Evolutionary conservation across 2,888 invertebrate genomes (phyloP).

Genomic region (Ypsolopha sequella): DNA sequence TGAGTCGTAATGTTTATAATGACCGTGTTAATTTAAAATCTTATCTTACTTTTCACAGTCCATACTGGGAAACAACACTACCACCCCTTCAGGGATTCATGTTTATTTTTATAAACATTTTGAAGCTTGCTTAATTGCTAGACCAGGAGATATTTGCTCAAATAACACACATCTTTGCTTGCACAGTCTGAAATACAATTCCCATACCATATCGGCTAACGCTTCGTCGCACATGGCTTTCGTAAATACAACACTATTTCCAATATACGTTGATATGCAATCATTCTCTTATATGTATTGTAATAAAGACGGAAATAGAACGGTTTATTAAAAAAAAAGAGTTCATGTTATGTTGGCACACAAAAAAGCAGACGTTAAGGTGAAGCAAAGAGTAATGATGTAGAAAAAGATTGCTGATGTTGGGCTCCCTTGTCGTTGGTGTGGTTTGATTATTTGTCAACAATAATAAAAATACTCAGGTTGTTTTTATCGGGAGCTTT

Average conservation of each 20-base stretch:
- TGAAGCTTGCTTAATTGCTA: too few relatives aligned
- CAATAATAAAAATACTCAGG: neutral
- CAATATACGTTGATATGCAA: neutral
- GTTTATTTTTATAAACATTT: too few relatives aligned
- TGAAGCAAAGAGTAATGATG: neutral
- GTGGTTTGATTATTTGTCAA: neutral
- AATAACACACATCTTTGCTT: too few relatives aligned
- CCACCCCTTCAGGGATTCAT: too few relatives aligned
- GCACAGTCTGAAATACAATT: too few relatives aligned
- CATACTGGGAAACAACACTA: too few relatives aligned
- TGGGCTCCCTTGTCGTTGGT: neutral
- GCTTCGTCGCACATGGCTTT: neutral
- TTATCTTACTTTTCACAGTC: too few relatives aligned
- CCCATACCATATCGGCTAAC: neutral
- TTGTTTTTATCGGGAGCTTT: too few relatives aligned
- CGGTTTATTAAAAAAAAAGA: neutral
- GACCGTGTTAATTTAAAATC: too few relatives aligned
- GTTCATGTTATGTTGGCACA: neutral
- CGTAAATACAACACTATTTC: neutral
- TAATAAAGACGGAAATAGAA: neutral
- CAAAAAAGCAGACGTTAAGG: neutral
- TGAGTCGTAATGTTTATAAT: too few relatives aligned
- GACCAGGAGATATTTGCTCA: too few relatives aligned
- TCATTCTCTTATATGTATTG: neutral
- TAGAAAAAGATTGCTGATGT: neutral